Conservation (phyloP, 1,140 invertebrate genomes). For the Diorhabda elongata region DNA sequence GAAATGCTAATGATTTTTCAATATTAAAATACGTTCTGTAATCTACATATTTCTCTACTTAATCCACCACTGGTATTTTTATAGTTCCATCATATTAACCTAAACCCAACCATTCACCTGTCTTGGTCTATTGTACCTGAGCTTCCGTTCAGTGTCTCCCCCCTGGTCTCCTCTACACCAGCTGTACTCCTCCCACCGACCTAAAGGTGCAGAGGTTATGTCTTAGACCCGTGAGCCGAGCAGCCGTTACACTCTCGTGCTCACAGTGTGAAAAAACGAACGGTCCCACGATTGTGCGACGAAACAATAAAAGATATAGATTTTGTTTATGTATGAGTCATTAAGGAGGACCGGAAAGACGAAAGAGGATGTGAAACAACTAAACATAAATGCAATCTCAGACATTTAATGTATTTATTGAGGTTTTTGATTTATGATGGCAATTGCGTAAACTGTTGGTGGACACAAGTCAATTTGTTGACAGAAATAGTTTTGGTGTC, state of each 20-base stretch:
- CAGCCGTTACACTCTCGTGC: conserved; percentile 34
- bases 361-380: conserved; percentile 19
- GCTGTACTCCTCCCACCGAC: conserved; percentile 22
- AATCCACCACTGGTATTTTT: too few species aligned
- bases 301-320: conserved; percentile 34
- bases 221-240: conserved; percentile 15
- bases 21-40: too few species aligned
- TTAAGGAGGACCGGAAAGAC: conserved; percentile 30
- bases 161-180: conserved; percentile 12
- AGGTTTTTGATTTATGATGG: too few species aligned
- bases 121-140: conserved; percentile 28
- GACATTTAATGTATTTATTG: too few species aligned
- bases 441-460: too few species aligned
- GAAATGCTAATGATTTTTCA: too few species aligned
- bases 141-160: conserved; percentile 32
- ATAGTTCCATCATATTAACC: neutral
- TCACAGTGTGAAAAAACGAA: conserved; percentile 33
- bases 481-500: too few species aligned
- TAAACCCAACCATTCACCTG: conserved; percentile 32
- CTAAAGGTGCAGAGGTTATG: conserved; percentile 34
- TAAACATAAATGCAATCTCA: too few species aligned
- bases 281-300: conserved; percentile 36
- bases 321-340: conserved; percentile 41
- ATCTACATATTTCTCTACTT: too few species aligned
- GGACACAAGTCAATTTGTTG: too few species aligned